Evolutionary conservation across 2,888 invertebrate species (phyloP).

Genomic region (Saturnia pavonia): DNA sequence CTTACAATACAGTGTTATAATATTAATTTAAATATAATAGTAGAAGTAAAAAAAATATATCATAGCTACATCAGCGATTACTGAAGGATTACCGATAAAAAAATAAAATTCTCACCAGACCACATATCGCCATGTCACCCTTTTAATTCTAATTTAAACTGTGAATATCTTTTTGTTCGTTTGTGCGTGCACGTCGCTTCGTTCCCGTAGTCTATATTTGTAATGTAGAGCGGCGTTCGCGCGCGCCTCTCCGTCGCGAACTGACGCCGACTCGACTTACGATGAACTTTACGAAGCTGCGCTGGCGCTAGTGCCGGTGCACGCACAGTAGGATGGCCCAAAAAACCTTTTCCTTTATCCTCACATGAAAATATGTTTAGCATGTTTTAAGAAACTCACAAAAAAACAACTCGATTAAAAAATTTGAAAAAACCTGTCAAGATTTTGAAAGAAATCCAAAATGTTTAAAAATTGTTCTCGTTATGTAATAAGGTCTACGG

Average conservation of each 20-base stretch:
- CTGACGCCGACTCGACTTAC: slow-evolving; percentile 37
- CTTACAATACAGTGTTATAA: background rate
- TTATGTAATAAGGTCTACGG: too few species aligned
- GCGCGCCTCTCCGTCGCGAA: slow-evolving; percentile 59
- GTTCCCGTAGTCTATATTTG: slow-evolving; percentile 32
- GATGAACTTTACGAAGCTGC: slow-evolving; percentile 9
- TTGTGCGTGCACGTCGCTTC: slow-evolving; percentile 51
- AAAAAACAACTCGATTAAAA: too few species aligned
- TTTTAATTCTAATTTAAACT: slow-evolving; percentile 68
- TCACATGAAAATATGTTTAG: too few species aligned
- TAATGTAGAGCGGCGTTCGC: slow-evolving; percentile 44
- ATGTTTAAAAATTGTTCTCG: too few species aligned
- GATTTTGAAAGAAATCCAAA: too few species aligned
- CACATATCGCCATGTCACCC: slow-evolving; percentile 58
- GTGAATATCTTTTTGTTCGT: slow-evolving; percentile 64
- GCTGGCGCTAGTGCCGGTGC: slow-evolving; percentile 5
- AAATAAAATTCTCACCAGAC: slow-evolving; percentile 57
- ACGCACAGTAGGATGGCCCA: background rate
- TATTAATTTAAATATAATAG: background rate
- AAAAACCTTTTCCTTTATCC: too few species aligned
- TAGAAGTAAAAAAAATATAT: too few species aligned
- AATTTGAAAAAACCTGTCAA: too few species aligned
- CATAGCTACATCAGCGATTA: too few species aligned
- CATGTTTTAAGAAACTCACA: too few species aligned
- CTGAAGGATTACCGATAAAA: background rate